Evolutionary conservation across 2,113 vertebrate genomes (phyloP), one percentile per base, ranked within the genome.

Genomic region (Oncorhynchus keta): DNA sequence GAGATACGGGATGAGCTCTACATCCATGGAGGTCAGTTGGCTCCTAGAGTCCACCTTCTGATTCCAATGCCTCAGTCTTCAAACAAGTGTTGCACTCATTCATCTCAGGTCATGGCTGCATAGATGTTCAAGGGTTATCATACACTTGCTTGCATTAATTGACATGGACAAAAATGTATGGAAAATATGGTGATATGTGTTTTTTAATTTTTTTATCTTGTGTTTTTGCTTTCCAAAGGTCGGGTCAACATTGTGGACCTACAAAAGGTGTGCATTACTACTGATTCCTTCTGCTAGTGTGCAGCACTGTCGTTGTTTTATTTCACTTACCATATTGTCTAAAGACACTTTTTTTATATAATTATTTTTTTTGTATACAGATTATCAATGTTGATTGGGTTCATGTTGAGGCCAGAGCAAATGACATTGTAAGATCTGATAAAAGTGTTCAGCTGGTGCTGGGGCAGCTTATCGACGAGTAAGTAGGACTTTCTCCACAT

Each of bases 211-310:
- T 20, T 20, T 13, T 26, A 2, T 8, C 78, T 20, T n/a, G 67
- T 7, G 9, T 45, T 2, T 57, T 81, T 35, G 83, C 64, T 92
- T 77, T 79, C 91, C 90, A 83, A 81, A 99, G 98, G 98, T 83
- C 94, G 98, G 73, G 92, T 99, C 87, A 99, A 99, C 87, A 94
- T 98, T 83, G 97, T 99, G 88, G 95, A 99, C 72, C 95, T 99
- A 39, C 97, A 99, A 82, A 96, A 97, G 96, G 97, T 99, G 89
- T 89, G 26, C 39, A 45, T 45, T 73, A 30, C 30, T 45, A 61
- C 7, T 61, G n/a, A 16, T 4, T 12, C 3, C 8, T 32, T 12
- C 3, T 32, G 32, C 16, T 35, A 61, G 12, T 61, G 59, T 61
- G n/a, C 5, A 55, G 51, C 20, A 24, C 57, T 20, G n/a, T 9